A percentile compares a stretch with the other conserved stretches of the same genome.
Evolutionary conservation across 2,888 invertebrate species (phyloP).

Genomic region (Habroteleia sp.): DNA sequence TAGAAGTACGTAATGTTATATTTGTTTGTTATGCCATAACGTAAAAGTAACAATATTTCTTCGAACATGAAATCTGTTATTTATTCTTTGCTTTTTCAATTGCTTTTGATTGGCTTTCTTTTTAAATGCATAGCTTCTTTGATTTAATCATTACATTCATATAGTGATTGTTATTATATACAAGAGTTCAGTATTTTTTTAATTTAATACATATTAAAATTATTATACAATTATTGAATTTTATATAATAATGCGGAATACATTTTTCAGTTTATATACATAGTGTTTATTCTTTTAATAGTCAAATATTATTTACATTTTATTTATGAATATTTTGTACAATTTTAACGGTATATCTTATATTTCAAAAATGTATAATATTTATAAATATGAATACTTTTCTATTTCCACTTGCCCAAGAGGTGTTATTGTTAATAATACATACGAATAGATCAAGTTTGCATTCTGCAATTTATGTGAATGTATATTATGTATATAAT

Average conservation of each 20-base stretch:
- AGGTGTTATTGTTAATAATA: conserved; percentile 69
- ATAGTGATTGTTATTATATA: no score
- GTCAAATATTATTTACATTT: no score
- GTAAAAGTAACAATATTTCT: conserved; percentile 19
- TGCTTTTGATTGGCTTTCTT: conserved; percentile 73
- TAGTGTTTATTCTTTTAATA: no score
- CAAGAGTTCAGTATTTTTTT: no score
- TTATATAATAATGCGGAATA: no score
- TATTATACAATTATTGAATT: no score
- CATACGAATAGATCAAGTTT: conserved; percentile 46
- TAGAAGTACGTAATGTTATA: conserved; percentile 72
- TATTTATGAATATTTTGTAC: no score
- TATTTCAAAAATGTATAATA: no score
- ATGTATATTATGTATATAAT: conserved; percentile 65
- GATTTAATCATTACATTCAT: no score
- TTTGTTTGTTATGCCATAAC: not conserved
- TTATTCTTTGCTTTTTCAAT: conserved; percentile 73
- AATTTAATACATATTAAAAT: no score
- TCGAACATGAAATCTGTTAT: conserved; percentile 13
- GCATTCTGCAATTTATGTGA: conserved; percentile 6
- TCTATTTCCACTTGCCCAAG: conserved; percentile 68
- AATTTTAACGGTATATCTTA: no score
- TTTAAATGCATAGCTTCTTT: conserved; percentile 25
- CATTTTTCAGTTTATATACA: no score
- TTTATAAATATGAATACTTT: not conserved